A percentile compares a stretch with the other conserved stretches of the same genome.
Evolutionary conservation across 1,140 invertebrate genomes (phyloP).

Genomic region (Carposina sasakii): DNA sequence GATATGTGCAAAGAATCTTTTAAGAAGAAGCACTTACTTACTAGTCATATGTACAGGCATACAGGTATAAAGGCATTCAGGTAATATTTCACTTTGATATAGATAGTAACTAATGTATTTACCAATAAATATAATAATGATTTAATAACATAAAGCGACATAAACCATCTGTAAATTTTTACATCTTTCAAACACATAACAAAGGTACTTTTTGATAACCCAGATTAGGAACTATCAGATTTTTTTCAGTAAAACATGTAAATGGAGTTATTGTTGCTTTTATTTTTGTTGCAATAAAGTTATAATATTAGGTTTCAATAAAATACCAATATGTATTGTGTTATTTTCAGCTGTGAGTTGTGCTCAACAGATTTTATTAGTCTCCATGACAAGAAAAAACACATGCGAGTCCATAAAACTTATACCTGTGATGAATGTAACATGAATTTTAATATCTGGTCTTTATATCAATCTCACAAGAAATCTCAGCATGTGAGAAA

Average conservation of each 20-base stretch:
- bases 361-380: slow-evolving; percentile 59
- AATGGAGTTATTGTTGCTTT: background rate
- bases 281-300: too few relatives aligned
- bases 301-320: too few relatives aligned
- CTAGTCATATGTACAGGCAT: slow-evolving; percentile 62
- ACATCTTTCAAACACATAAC: too few relatives aligned
- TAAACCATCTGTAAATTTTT: too few relatives aligned
- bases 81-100: too few relatives aligned
- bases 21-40: slow-evolving; percentile 58
- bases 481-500: slow-evolving; percentile 39
- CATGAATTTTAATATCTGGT: slow-evolving; percentile 53
- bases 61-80: slow-evolving; percentile 64
- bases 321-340: too few relatives aligned
- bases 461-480: slow-evolving; percentile 55
- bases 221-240: background rate
- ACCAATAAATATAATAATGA: background rate
- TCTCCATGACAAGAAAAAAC: slow-evolving; percentile 54
- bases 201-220: background rate
- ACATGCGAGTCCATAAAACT: slow-evolving; percentile 62
- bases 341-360: slow-evolving; percentile 58
- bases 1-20: slow-evolving; percentile 55
- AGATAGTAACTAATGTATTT: background rate
- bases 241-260: background rate
- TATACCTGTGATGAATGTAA: slow-evolving; percentile 60
- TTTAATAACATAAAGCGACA: background rate